Evolutionary conservation across 1,140 invertebrate species (phyloP).

Genomic region (Leptinotarsa texana): DNA sequence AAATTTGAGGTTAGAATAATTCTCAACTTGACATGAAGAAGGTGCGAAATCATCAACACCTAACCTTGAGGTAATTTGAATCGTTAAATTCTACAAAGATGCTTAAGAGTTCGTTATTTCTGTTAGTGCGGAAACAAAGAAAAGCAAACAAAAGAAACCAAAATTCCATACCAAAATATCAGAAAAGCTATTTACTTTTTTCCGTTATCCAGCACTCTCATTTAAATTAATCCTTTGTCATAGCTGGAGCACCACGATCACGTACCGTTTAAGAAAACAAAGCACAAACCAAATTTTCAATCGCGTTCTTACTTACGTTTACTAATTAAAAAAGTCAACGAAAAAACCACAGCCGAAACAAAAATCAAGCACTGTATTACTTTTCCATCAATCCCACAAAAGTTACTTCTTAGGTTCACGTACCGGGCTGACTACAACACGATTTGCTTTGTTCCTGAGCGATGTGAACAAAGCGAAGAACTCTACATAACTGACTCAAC

Average conservation of each 20-base stretch:
- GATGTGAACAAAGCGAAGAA: conserved; percentile 5
- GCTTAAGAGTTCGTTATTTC: not conserved
- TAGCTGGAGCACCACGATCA: conserved; percentile 18
- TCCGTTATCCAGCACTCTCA: conserved; percentile 24
- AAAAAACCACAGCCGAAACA: conserved; percentile 11
- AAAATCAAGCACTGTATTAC: conserved; percentile 16
- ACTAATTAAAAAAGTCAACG: conserved; percentile 16
- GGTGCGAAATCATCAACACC: not conserved
- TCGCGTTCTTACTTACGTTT: conserved; percentile 22
- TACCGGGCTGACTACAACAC: conserved; percentile 5
- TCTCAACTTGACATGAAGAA: not conserved
- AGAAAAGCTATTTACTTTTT: conserved; percentile 21
- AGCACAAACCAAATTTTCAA: conserved; percentile 20
- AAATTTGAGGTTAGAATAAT: not conserved
- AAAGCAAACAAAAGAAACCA: conserved; percentile 17
- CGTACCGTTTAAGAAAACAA: conserved; percentile 21
- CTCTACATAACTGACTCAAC: conserved; percentile 21
- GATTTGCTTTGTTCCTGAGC: conserved; percentile 11
- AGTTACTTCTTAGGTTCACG: not conserved
- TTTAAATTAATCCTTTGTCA: conserved; percentile 23
- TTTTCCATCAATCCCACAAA: conserved; percentile 5
- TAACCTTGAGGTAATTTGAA: conserved; percentile 1
- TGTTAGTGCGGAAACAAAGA: conserved; percentile 21
- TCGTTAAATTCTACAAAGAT: not conserved
- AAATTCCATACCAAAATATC: conserved; percentile 9